A percentile compares a stretch with the other conserved stretches of the same genome.
Evolutionary conservation across 2,888 invertebrate genomes (phyloP).

Genomic region (Diarsia rubi): DNA sequence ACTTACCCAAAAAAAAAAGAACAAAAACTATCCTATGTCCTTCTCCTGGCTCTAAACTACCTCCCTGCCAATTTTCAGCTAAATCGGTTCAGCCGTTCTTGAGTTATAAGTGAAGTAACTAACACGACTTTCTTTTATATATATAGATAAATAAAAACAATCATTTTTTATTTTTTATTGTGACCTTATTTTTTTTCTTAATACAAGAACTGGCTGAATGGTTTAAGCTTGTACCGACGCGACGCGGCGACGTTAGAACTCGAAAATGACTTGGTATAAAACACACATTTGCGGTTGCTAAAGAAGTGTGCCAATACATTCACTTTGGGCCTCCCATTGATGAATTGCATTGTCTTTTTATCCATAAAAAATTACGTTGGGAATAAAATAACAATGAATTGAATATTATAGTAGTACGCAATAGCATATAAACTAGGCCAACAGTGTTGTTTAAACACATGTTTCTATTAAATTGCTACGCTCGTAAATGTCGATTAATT

Average conservation of each 20-base stretch:
- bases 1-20: too few species aligned
- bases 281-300: background rate
- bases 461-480: background rate
- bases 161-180: too few species aligned
- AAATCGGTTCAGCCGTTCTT: too few species aligned
- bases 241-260: background rate
- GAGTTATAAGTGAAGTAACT: too few species aligned
- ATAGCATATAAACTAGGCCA: slow-evolving; percentile 12
- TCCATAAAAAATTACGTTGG: background rate
- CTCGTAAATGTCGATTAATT: background rate
- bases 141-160: too few species aligned
- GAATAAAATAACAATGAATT: slow-evolving; percentile 8
- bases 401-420: background rate
- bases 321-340: background rate
- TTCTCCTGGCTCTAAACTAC: too few species aligned
- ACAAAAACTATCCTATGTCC: too few species aligned
- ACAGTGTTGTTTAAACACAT: slow-evolving; percentile 14
- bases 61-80: too few species aligned
- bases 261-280: background rate
- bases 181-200: too few species aligned
- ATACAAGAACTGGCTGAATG: background rate
- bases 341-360: slow-evolving; percentile 5
- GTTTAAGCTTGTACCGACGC: background rate
- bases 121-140: too few species aligned
- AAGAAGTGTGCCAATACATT: background rate